Percentiles rank a stretch among this genome's conserved stretches.
Evolutionary conservation across 2,888 invertebrate species (phyloP).

Genomic region (Parochlus steinenii): DNA sequence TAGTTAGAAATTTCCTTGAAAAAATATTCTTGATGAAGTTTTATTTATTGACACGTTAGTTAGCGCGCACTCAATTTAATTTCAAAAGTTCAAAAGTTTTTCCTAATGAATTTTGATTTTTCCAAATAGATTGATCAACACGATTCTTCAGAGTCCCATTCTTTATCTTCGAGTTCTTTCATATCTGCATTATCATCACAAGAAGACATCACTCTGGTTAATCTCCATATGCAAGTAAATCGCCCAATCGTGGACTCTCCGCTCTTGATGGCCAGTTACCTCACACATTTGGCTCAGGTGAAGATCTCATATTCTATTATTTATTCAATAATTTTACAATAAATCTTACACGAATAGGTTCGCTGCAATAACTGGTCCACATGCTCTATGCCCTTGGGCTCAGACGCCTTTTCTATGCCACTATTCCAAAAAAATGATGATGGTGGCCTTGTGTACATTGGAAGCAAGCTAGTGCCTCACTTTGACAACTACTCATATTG

Average conservation of each 20-base stretch:
- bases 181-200: constrained; percentile 85
- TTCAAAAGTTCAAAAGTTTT: no score
- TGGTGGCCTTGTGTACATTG: constrained; percentile 59
- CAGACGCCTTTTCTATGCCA: constrained; percentile 63
- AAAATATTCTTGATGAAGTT: no score
- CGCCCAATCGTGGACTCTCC: constrained; percentile 86
- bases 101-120: neutral
- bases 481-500: constrained; percentile 40
- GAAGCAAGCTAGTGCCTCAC: constrained; percentile 52
- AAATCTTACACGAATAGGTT: constrained; percentile 21
- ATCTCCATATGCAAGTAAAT: constrained; percentile 87
- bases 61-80: neutral
- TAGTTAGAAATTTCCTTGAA: no score
- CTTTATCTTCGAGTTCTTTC: constrained; percentile 69
- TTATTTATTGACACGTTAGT: no score
- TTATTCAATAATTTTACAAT: no score
- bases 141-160: constrained; percentile 56
- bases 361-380: constrained; percentile 60
- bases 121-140: constrained; percentile 6
- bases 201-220: constrained; percentile 80
- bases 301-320: constrained; percentile 19
- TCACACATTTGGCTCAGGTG: constrained; percentile 78
- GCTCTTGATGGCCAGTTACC: constrained; percentile 84
- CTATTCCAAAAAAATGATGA: constrained; percentile 63
- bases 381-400: constrained; percentile 51